Conservation (phyloP, 2,888 invertebrate genomes). For the Lasioglossum villosulum region DNA sequence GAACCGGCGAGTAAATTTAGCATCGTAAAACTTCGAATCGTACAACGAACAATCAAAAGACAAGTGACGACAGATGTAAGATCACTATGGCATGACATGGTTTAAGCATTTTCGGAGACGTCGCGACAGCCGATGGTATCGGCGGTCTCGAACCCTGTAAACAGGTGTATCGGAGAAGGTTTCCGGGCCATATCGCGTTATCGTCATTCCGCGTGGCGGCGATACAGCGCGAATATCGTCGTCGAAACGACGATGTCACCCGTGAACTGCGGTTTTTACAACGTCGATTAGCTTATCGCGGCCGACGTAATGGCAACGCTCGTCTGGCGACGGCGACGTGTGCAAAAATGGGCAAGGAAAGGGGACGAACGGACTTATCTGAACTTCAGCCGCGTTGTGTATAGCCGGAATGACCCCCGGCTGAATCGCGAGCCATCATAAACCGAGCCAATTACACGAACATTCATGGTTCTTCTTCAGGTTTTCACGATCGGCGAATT, state of each 20-base stretch:
- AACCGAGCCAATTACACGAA: constrained; percentile 72
- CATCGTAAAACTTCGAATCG: background rate
- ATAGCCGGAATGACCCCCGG: constrained; percentile 45
- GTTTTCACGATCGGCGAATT: constrained; percentile 1
- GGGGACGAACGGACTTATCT: constrained; percentile 69
- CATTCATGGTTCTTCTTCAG: background rate
- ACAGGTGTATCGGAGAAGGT: constrained; percentile 51
- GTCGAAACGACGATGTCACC: constrained; percentile 66
- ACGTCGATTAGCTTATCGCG: constrained; percentile 76
- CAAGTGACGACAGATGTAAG: background rate
- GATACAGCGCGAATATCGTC: constrained; percentile 54
- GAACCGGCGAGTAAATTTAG: background rate
- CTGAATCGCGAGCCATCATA: constrained; percentile 66
- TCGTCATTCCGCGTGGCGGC: constrained; percentile 39
- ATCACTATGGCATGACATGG: background rate
- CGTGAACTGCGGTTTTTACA: constrained; percentile 72
- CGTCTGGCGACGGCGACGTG: constrained; percentile 52
- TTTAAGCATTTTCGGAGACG: background rate
- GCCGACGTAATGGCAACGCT: constrained; percentile 62
- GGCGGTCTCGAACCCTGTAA: constrained; percentile 7
- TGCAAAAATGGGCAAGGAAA: constrained; percentile 52
- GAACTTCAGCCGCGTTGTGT: constrained; percentile 54
- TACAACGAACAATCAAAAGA: background rate
- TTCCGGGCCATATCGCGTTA: constrained; percentile 57
- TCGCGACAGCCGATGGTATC: constrained; percentile 15